phyloP scores from a whole-genome alignment of 2,113 vertebrate species.

The Edolisoma coerulescens region DNA sequence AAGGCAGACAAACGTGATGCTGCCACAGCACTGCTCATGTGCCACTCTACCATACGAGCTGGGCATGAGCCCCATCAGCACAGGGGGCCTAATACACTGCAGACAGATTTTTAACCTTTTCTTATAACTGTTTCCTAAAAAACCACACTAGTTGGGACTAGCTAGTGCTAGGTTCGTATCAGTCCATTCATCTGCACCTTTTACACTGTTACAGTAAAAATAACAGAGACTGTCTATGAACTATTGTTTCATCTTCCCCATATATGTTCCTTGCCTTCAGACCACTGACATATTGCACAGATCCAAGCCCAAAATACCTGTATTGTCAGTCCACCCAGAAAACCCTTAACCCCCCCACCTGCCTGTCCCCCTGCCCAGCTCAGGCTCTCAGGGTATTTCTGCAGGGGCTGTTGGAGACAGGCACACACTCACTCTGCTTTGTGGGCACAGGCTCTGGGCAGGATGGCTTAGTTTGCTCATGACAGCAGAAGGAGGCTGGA shows the following conservation, averaged over 20 bases:
- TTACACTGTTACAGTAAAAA: not conserved
- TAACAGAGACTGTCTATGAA: not conserved
- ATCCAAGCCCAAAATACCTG: not conserved
- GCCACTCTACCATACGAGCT: accelerated
- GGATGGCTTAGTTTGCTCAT: not conserved
- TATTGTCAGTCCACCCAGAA: not conserved
- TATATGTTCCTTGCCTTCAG: not conserved
- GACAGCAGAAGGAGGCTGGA: not conserved
- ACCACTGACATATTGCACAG: not conserved
- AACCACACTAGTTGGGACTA: not conserved
- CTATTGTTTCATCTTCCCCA: not conserved
- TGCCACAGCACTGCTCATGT: accelerated
- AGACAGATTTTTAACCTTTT: not conserved
- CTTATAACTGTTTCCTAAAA: not conserved
- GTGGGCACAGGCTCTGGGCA: not conserved
- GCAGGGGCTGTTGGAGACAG: not conserved
- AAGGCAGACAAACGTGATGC: not conserved
- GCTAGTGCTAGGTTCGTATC: not conserved
- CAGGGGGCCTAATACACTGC: not conserved
- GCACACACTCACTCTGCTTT: no score
- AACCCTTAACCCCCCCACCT: not conserved
- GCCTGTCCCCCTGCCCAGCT: not conserved
- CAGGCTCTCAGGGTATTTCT: not conserved
- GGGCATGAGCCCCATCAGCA: not conserved
- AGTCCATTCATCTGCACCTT: not conserved